These are phyloP conservation scores for Telenomus remus DNA, from an alignment of 1,140 invertebrate species.

Conservation along the genomic window DNA sequence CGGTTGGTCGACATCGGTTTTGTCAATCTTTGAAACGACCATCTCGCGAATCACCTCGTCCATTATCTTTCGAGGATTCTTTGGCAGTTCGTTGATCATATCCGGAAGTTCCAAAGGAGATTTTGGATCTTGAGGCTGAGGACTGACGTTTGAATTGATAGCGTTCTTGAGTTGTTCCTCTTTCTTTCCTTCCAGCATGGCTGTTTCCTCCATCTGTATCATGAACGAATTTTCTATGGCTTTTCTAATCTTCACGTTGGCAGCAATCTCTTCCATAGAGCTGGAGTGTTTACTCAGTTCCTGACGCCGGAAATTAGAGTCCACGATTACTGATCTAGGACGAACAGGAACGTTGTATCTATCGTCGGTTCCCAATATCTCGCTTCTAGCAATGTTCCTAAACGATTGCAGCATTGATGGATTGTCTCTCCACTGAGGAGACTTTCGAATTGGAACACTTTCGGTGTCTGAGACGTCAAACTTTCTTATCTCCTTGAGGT, in stretches of 20 bases:
- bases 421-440: slow-evolving; percentile 62
- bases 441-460: neutral
- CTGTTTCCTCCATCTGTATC: slow-evolving; percentile 68
- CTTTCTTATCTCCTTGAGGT: slow-evolving; percentile 62
- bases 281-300: slow-evolving; percentile 13
- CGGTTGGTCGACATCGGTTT: slow-evolving; percentile 25
- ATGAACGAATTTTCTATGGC: slow-evolving; percentile 72
- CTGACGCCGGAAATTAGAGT: slow-evolving; percentile 57
- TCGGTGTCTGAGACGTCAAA: slow-evolving; percentile 52
- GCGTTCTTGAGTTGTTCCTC: slow-evolving; percentile 14
- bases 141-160: slow-evolving; percentile 17
- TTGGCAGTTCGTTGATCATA: slow-evolving; percentile 70
- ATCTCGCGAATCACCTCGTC: slow-evolving; percentile 76
- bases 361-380: slow-evolving; percentile 68
- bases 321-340: slow-evolving; percentile 70
- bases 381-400: slow-evolving; percentile 64
- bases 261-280: slow-evolving; percentile 38
- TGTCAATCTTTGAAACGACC: slow-evolving; percentile 71
- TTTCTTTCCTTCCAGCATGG: slow-evolving; percentile 42
- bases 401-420: slow-evolving; percentile 64
- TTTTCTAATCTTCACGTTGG: slow-evolving; percentile 64
- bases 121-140: slow-evolving; percentile 38
- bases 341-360: slow-evolving; percentile 59
- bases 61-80: slow-evolving; percentile 72
- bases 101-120: slow-evolving; percentile 52